phyloP scores from a whole-genome alignment of 2,888 invertebrate genomes.

The Bibio marci region DNA sequence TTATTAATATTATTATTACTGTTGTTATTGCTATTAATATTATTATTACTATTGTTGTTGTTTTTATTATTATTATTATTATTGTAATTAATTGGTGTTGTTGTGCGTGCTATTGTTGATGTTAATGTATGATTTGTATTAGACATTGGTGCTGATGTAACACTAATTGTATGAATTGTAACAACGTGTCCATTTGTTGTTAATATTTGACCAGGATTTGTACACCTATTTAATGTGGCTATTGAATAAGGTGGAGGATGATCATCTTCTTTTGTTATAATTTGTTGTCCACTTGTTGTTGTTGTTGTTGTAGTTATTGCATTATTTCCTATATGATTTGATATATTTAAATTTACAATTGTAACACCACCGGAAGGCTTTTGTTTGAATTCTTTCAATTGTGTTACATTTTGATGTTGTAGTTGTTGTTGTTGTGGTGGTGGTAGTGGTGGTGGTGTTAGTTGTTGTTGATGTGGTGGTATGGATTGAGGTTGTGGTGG shows the following conservation, averaged over 20 bases:
- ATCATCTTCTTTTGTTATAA: neutral
- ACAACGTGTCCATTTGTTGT: conserved; percentile 9
- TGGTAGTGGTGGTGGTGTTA: no score
- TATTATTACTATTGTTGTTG: neutral
- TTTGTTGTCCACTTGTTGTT: neutral
- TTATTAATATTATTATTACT: no score
- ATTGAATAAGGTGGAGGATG: no score
- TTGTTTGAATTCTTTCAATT: conserved; percentile 39
- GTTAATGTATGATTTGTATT: no score
- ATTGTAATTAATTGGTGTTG: neutral
- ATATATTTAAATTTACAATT: conserved; percentile 55
- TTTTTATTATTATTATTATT: no score
- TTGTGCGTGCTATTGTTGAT: conserved; percentile 2
- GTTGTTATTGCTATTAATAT: neutral
- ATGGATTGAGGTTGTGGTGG: no score
- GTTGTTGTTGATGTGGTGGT: no score
- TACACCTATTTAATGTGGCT: no score
- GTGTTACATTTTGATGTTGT: neutral
- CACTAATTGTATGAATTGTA: conserved; percentile 10
- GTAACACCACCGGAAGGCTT: conserved; percentile 60
- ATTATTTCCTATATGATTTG: conserved; percentile 12
- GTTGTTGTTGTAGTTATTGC: conserved; percentile 9
- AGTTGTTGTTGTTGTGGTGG: no score
- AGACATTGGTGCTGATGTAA: conserved; percentile 2
- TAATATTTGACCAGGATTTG: conserved; percentile 1